Percentiles rank a stretch among this genome's conserved stretches.
Conservation (phyloP, 1,140 invertebrate genomes). For the Euglossa dilemma region DNA sequence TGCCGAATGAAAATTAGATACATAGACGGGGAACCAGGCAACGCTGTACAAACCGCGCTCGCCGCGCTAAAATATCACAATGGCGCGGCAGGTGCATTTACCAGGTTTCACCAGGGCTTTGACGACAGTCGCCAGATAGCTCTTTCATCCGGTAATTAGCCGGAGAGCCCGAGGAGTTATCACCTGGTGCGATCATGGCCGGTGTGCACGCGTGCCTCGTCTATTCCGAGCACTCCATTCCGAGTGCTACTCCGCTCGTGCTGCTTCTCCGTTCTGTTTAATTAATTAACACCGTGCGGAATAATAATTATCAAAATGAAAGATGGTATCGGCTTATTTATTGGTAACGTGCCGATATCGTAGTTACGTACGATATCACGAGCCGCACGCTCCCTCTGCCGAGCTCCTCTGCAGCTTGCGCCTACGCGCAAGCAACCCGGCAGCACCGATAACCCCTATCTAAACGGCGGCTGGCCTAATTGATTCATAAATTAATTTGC, state of each 20-base stretch:
- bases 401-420: background rate
- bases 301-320: slow-evolving; percentile 81
- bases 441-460: slow-evolving; percentile 67
- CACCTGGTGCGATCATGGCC: slow-evolving; percentile 70
- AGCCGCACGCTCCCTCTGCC: slow-evolving; percentile 8
- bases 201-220: slow-evolving; percentile 41
- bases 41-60: slow-evolving; percentile 14
- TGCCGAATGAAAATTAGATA: slow-evolving; percentile 65
- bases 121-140: slow-evolving; percentile 76
- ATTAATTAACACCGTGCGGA: slow-evolving; percentile 74
- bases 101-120: slow-evolving; percentile 65
- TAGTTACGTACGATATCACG: slow-evolving; percentile 49
- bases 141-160: slow-evolving; percentile 79
- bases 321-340: slow-evolving; percentile 80
- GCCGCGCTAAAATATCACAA: slow-evolving; percentile 65
- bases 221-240: slow-evolving; percentile 42
- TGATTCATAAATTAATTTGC: slow-evolving; percentile 77
- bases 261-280: slow-evolving; percentile 48
- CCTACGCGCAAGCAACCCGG: background rate
- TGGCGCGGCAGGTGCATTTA: slow-evolving; percentile 64
- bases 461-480: slow-evolving; percentile 71
- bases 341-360: slow-evolving; percentile 69
- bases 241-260: background rate
- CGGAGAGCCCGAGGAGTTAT: slow-evolving; percentile 76
- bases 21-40: slow-evolving; percentile 1